Percentiles rank a stretch among this genome's conserved stretches.
Conservation (phyloP, 2,113 vertebrate genomes). For the Pomatorhinus ruficollis region DNA sequence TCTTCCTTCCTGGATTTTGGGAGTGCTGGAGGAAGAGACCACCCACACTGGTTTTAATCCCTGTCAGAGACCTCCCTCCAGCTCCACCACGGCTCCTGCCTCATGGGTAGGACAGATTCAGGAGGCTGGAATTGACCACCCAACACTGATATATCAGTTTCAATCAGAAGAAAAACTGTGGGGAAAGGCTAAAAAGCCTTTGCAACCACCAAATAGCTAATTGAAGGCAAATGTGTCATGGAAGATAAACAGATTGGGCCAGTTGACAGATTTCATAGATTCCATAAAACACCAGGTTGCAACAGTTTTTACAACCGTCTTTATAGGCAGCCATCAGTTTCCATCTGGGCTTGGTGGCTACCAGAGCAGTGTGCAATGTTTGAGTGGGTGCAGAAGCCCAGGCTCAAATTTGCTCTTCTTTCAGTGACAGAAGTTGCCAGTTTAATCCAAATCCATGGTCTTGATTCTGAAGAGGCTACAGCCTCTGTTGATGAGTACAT, state of each 20-base stretch:
- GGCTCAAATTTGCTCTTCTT: neutral
- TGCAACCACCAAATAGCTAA: neutral
- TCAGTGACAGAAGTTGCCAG: neutral
- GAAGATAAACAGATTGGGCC: neutral
- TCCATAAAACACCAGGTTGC: slow-evolving; percentile 6
- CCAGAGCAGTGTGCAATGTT: neutral
- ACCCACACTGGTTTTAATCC: neutral
- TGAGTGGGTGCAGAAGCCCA: neutral
- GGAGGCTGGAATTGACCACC: neutral
- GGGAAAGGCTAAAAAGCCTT: neutral
- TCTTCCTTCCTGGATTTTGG: neutral
- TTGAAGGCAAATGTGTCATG: neutral
- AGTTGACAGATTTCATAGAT: neutral
- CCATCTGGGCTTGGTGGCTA: neutral
- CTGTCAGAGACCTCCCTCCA: neutral
- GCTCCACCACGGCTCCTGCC: neutral
- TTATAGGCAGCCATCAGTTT: neutral
- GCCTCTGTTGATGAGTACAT: neutral
- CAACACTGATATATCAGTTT: neutral
- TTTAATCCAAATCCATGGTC: neutral
- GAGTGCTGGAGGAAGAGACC: neutral
- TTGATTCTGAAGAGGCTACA: neutral
- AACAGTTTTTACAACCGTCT: neutral
- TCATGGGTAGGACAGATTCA: neutral
- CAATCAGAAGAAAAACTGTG: neutral